These are phyloP conservation scores for Tipula confusa DNA, from an alignment of 2,888 invertebrate genomes.

Conservation along the genomic window DNA sequence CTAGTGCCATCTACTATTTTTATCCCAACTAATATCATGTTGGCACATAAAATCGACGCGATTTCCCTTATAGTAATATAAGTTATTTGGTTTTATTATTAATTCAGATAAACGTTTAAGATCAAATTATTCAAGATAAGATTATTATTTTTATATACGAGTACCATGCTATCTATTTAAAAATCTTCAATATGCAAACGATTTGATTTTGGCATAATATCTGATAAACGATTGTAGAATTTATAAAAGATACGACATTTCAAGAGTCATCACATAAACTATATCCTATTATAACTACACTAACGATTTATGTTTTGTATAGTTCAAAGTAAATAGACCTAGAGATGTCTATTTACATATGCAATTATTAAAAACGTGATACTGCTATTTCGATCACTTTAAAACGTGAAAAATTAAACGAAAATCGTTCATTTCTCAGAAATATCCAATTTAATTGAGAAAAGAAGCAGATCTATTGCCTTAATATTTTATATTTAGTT, in stretches of 20 bases:
- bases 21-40: no score
- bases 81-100: no score
- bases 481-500: not conserved
- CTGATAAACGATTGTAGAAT: no score
- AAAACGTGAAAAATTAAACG: not conserved
- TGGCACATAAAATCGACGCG: no score
- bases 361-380: not conserved
- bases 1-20: no score
- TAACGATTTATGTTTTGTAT: no score
- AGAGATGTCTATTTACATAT: no score
- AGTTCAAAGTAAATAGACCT: no score
- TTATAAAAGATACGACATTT: no score
- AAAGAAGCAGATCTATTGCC: not conserved
- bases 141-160: not conserved
- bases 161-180: not conserved
- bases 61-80: no score
- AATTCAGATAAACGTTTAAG: not conserved
- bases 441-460: conserved; percentile 25
- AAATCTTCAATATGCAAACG: not conserved
- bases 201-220: not conserved
- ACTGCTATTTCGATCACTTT: not conserved
- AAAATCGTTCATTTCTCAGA: not conserved
- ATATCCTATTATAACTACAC: no score
- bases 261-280: no score
- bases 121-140: not conserved